Conservation (phyloP, 2,113 vertebrate species). For the Corvus moneduloides region DNA sequence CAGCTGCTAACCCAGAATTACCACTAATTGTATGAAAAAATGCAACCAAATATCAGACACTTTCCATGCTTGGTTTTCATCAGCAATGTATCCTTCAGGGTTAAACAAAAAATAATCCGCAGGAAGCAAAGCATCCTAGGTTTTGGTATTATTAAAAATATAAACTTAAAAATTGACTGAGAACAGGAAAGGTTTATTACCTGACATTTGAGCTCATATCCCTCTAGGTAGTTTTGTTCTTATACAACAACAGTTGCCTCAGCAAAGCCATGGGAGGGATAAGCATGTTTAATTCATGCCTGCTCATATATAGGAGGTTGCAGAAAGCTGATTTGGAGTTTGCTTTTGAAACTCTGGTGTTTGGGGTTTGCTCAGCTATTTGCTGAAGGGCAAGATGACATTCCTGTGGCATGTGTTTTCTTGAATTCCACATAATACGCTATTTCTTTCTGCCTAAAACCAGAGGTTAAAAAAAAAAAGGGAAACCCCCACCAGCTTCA, state of each 20-base stretch:
- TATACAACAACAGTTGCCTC: not conserved
- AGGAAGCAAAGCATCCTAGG: not conserved
- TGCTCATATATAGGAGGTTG: not conserved
- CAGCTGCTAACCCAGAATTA: not conserved
- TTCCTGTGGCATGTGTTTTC: constrained; percentile 69
- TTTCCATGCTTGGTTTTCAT: not conserved
- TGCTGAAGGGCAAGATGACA: constrained; percentile 48
- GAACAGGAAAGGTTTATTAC: not conserved
- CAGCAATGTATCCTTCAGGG: not conserved
- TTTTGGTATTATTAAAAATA: not conserved
- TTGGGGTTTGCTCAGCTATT: constrained; percentile 60
- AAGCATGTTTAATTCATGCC: not conserved
- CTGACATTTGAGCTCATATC: not conserved
- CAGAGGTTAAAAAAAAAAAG: not conserved
- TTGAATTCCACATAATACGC: constrained; percentile 30
- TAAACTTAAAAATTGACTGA: not conserved
- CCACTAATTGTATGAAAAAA: not conserved
- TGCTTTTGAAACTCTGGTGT: constrained; percentile 39
- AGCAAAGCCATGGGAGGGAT: not conserved
- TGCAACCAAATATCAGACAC: not conserved
- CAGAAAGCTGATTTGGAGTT: constrained; percentile 6
- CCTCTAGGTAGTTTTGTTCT: not conserved
- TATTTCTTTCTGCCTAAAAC: not conserved
- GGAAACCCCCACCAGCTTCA: not conserved
- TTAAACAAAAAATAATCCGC: not conserved